phyloP scores from a whole-genome alignment of 30 jellyfish, hydroid and myxozoan genomes.

The Calvadosia cruxmelitensis region DNA sequence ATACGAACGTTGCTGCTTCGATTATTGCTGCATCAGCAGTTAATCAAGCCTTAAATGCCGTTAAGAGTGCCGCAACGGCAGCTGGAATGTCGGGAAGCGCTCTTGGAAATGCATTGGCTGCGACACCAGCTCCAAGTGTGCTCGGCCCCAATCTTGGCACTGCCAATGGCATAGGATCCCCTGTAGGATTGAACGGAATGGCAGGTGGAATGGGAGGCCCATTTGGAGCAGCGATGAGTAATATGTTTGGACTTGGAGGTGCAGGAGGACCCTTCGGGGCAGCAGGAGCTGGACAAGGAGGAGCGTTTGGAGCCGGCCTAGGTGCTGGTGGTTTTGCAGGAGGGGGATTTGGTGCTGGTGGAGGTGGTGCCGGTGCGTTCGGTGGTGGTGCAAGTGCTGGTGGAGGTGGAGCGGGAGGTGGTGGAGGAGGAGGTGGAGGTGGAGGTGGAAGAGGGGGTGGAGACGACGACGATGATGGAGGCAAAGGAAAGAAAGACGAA shows the following conservation, averaged over 20 bases:
- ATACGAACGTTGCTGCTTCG: constrained; percentile 39
- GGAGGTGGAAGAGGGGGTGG: constrained; percentile 34
- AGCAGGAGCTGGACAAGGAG: constrained; percentile 28
- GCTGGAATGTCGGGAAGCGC: constrained; percentile 62
- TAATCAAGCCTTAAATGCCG: constrained; percentile 72
- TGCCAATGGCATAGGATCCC: neutral
- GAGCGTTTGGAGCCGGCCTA: constrained; percentile 21
- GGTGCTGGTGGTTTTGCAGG: constrained; percentile 31
- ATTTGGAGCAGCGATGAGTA: constrained; percentile 34
- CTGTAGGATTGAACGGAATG: neutral
- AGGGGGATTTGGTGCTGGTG: constrained; percentile 25
- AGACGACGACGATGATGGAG: constrained; percentile 22
- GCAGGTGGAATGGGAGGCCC: constrained; percentile 60
- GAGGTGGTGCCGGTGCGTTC: constrained; percentile 32
- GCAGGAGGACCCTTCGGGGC: constrained; percentile 49
- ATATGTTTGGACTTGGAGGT: constrained; percentile 46
- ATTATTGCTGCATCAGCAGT: constrained; percentile 70
- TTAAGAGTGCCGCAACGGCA: constrained; percentile 75
- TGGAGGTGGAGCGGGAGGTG: constrained; percentile 42
- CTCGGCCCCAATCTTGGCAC: constrained; percentile 36
- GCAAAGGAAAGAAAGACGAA: neutral
- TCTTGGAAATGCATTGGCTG: constrained; percentile 29
- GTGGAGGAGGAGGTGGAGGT: constrained; percentile 38
- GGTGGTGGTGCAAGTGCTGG: constrained; percentile 42
- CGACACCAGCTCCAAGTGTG: constrained; percentile 21